A percentile compares a stretch with the other conserved stretches of the same genome.
Conservation (phyloP, 2,113 vertebrate genomes). For the Cygnus atratus region DNA sequence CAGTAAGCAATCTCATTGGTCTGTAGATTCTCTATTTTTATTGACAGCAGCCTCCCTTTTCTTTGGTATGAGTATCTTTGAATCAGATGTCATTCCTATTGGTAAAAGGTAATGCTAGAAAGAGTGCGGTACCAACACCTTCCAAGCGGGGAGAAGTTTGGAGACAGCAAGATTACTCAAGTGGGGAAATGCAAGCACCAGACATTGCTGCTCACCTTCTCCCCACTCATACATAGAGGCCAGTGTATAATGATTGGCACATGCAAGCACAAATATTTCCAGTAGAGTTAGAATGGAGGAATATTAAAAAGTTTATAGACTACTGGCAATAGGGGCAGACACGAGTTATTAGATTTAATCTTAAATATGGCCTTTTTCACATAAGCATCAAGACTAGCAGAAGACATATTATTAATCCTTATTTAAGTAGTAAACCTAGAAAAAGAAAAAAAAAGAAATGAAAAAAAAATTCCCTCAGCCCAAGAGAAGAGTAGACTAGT, state of each 20-base stretch:
- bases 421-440: background rate
- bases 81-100: background rate
- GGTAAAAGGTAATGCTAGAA: background rate
- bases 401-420: background rate
- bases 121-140: background rate
- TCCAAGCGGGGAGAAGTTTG: background rate
- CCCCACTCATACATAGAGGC: background rate
- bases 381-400: background rate
- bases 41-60: background rate
- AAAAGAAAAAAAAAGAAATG: background rate
- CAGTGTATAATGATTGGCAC: background rate
- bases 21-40: background rate
- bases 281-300: background rate
- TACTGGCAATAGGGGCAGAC: background rate
- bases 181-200: background rate
- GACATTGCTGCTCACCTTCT: background rate
- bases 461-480: background rate
- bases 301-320: background rate
- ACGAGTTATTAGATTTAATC: background rate
- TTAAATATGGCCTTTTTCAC: background rate
- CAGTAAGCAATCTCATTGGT: background rate
- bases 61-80: background rate
- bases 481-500: background rate
- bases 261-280: background rate
- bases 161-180: background rate